These are phyloP conservation scores for Meles meles DNA, from an alignment of 2,113 vertebrate genomes.

Conservation along the genomic window DNA sequence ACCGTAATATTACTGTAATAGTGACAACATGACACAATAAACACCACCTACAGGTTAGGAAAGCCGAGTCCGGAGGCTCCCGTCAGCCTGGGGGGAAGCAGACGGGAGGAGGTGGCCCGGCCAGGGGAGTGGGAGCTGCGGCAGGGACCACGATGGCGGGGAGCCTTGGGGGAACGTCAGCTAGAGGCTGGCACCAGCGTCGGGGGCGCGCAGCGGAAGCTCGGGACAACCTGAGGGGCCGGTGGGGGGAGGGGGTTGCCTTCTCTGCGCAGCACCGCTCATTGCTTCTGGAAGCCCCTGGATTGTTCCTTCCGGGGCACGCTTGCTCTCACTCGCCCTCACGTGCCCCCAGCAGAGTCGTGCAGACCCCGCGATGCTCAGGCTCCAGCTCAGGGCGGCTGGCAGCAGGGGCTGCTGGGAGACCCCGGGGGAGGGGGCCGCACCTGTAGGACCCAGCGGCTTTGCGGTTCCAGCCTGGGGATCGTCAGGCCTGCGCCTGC, in stretches of 20 bases:
- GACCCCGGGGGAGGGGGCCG: background rate
- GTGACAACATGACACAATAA: too few species aligned
- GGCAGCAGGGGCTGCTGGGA: background rate
- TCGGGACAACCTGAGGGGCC: background rate
- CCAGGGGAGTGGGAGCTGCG: background rate
- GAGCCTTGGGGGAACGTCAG: background rate
- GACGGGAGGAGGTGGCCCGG: background rate
- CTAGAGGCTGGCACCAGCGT: background rate
- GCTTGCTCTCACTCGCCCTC: background rate
- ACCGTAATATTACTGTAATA: background rate
- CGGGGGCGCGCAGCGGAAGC: fast-evolving
- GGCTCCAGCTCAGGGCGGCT: background rate
- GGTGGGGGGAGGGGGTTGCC: too few species aligned
- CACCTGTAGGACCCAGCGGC: background rate
- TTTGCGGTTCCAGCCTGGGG: background rate
- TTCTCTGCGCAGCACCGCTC: background rate
- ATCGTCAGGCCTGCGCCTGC: too few species aligned
- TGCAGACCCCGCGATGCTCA: background rate
- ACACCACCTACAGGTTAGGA: background rate
- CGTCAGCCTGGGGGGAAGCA: background rate
- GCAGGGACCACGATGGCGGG: background rate
- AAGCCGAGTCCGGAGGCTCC: background rate
- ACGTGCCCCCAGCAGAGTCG: background rate
- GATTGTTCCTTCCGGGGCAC: too few species aligned
- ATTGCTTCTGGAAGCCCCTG: background rate